Evolutionary conservation across 2,113 vertebrate species (phyloP), one percentile per base, ranked within the genome.

Genomic region (Notechis scutatus): DNA sequence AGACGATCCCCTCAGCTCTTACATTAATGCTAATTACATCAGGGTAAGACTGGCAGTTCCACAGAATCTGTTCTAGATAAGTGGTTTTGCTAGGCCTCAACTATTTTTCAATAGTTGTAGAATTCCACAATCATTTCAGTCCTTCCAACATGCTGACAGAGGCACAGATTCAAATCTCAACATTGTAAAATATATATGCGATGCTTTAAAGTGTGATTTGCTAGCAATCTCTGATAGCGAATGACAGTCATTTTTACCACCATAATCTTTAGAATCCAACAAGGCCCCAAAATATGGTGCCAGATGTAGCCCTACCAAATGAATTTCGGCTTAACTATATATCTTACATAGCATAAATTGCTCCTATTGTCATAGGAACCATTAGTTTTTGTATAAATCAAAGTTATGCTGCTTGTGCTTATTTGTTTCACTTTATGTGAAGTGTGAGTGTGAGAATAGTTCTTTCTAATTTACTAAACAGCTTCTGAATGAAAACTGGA

Each of bases 21-120:
- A 99, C 96, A 99, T 99, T 96, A 99, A 99, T 34, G 99, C 98
- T 95, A 99, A 99, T 98, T 99, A 99, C 97, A 98, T 99, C 95
- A 98, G 98, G 97, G 99, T 99, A 97, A 94, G 99, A 95, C 90
- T 91, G 74, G 59, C 12, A 91, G 64, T 85, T 54, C n/a, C 2
- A 0, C 20, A 50, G 45, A 24, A 29, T 29, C 87, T 52, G 24
- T 56, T 93, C 81, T 94, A 89, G 59, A 54, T n/a, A 29, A 88
- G 57, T 23, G 59, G 0, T 92, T 42, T 90, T 74, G 0, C 91
- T 91, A 90, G 92, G 50, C 7, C 39, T 88, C 47, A 1, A 39
- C 92, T 47, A 61, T 45, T 42, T 85, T 88, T 94, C 93, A 39
- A 89, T 64, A 93, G 92, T 29, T 87, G n/a, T 69, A 95, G 4